Evolutionary conservation across 2,888 invertebrate species (phyloP), one percentile per base, ranked within the genome.

Genomic region (Folsomia manolachei): DNA sequence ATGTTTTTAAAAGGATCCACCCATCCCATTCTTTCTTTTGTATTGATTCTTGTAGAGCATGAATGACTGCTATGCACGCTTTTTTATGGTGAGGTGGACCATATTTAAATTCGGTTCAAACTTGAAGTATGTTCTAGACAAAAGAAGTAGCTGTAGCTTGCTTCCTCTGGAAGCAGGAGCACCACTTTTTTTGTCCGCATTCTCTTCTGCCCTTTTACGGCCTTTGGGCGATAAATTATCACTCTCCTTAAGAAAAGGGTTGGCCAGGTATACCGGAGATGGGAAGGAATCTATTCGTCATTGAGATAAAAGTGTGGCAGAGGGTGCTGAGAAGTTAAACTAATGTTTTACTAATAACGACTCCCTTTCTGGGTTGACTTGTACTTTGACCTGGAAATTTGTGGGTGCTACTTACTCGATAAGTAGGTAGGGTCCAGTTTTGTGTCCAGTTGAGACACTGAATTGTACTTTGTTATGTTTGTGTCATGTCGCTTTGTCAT

Each of bases 181-280:
- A 63, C 18, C n/a, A n/a, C n/a, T n/a, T n/a, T 63, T 63, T 63
- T 63, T 63, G 26, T 27, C 63, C 63, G 27, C 63, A 63, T 63
- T 63, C 26, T 63, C n/a, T 27, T 63, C n/a, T 27, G n/a, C 27
- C 63, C 63, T 63, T 63, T 63, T 63, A 63, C 27, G 63, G 63
- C 27, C 63, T n/a, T 25, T 62, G 62, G 24, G 62, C 25, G 62
- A 62, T 62, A 62, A 62, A 62, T 62, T 62, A 62, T 62, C 14
- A 25, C 62, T 62, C 62, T 25, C 25, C 39, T 39, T 39, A 39
- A 39, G 39, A 39, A 39, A 14, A 39, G 39, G 39, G 14, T 39
- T 4, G 14, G 39, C 7, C 4, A 9, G 39, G 14, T 39, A 39
- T 39, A 14, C 39, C 14, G 39, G 14, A 9, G 39, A 39, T 39